Percentiles rank a stretch among this genome's conserved stretches.
These are phyloP conservation scores for Corvus cornix DNA, from an alignment of 2,113 vertebrate species.

Conservation along the genomic window DNA sequence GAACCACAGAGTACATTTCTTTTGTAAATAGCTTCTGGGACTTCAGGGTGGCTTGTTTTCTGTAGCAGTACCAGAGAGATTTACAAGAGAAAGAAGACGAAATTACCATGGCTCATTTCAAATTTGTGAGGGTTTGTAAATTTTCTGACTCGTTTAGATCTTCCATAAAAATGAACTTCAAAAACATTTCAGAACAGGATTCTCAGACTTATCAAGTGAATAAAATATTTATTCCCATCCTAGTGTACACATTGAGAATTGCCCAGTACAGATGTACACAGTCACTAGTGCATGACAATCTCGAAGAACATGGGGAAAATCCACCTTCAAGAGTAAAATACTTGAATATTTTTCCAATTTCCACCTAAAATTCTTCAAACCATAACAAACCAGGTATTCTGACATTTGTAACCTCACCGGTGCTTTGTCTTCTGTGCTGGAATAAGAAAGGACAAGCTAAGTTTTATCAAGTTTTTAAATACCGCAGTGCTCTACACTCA, in stretches of 20 bases:
- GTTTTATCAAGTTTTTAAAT: background rate
- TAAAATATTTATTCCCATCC: background rate
- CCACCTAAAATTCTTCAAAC: background rate
- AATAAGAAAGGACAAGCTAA: background rate
- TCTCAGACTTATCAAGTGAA: background rate
- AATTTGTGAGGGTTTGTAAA: background rate
- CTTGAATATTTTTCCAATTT: background rate
- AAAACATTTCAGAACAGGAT: background rate
- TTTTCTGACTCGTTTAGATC: background rate
- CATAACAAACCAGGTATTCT: background rate
- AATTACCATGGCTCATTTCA: background rate
- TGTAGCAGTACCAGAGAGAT: background rate
- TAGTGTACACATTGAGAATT: background rate
- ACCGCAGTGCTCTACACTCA: background rate
- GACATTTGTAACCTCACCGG: background rate
- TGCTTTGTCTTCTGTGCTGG: background rate
- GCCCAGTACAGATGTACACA: accelerated
- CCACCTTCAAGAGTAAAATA: background rate
- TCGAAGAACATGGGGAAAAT: accelerated
- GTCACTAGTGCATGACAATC: background rate
- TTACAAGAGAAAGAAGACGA: background rate
- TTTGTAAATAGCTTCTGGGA: background rate
- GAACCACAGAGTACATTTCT: background rate
- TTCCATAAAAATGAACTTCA: background rate
- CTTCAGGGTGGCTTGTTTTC: background rate